Conservation (phyloP, 30 jellyfish, hydroid and myxozoan genomes). For the Aurelia aurita complex sp. Pacific region DNA sequence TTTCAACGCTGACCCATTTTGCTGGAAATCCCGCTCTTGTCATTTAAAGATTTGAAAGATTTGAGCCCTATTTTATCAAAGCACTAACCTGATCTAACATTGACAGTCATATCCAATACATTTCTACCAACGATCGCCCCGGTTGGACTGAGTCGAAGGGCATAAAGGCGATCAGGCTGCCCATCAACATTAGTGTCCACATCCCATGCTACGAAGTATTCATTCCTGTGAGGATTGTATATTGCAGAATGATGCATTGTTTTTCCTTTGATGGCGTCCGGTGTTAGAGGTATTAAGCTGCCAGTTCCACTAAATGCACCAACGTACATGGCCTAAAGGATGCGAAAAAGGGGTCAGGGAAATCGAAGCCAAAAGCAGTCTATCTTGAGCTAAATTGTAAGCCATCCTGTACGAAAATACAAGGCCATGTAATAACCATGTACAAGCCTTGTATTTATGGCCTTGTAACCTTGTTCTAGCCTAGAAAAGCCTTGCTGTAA, state of each 20-base stretch:
- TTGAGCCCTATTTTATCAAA: no score
- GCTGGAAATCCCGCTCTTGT: no score
- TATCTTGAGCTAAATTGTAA: no score
- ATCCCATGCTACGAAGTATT: conserved; percentile 67
- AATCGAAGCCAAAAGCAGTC: no score
- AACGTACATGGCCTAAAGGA: conserved; percentile 44
- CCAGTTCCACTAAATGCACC: conserved; percentile 72
- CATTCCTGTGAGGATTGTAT: conserved; percentile 49
- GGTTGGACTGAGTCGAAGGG: conserved; percentile 35
- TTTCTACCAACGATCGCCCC: conserved; percentile 39
- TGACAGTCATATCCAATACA: conserved; percentile 39
- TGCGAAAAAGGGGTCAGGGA: no score
- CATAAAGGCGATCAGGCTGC: conserved; percentile 56
- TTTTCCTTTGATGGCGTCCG: conserved; percentile 33
- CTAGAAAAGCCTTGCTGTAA: no score
- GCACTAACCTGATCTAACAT: conserved; percentile 4
- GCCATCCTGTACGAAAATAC: no score
- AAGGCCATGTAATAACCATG: no score
- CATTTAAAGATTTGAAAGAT: no score
- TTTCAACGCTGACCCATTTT: no score
- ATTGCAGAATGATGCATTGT: conserved; percentile 58
- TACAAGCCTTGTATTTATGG: no score
- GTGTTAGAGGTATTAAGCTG: conserved; percentile 37
- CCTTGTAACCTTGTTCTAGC: no score
- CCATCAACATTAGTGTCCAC: conserved; percentile 64